These are phyloP conservation scores for Brienomyrus longianalis DNA, from an alignment of 2,113 vertebrate genomes.

Conservation along the genomic window DNA sequence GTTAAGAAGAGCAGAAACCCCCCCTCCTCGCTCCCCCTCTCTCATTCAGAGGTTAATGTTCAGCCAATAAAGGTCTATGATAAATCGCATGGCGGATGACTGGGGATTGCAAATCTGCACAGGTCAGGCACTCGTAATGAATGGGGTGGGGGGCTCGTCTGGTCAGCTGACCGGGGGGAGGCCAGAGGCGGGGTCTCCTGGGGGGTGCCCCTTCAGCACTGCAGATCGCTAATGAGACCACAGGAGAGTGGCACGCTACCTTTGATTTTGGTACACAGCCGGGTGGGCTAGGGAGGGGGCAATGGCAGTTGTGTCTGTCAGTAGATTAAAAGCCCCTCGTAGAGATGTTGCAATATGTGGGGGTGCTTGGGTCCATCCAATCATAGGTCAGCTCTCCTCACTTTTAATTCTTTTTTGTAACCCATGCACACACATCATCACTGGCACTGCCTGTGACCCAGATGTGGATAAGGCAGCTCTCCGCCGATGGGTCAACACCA, in stretches of 20 bases:
- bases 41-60: constrained; percentile 36
- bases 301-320: constrained; percentile 52
- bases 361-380: neutral
- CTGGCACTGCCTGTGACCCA: neutral
- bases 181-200: constrained; percentile 24
- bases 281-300: neutral
- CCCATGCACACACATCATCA: neutral
- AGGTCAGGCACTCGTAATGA: constrained; percentile 48
- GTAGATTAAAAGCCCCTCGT: constrained; percentile 47
- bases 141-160: constrained; percentile 43
- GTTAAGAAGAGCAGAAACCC: no score
- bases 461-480: neutral
- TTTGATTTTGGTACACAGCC: constrained; percentile 53
- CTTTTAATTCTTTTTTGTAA: neutral
- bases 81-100: constrained; percentile 53
- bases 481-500: neutral
- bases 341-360: neutral
- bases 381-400: neutral
- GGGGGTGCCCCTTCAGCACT: constrained; percentile 43
- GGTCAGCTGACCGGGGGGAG: constrained; percentile 34
- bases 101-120: constrained; percentile 33
- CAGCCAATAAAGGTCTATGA: constrained; percentile 51
- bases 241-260: constrained; percentile 54
- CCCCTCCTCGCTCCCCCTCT: neutral
- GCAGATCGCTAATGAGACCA: constrained; percentile 63